Evolutionary conservation across 2,797 vertebrate genomes (phyloP).

Genomic region (Scarus forsteni): DNA sequence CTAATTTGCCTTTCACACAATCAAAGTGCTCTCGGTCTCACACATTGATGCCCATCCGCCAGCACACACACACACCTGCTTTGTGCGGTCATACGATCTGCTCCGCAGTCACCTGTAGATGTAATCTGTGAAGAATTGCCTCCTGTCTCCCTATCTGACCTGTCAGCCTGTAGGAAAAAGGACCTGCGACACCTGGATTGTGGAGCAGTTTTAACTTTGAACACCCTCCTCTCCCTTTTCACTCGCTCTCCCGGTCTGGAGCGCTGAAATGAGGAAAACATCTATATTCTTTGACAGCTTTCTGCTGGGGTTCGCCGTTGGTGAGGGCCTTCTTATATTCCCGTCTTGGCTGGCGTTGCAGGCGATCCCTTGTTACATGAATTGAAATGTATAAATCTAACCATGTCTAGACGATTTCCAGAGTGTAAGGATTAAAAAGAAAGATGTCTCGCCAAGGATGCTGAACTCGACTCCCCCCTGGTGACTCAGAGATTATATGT

Average conservation of each 20-base stretch:
- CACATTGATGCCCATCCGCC: slow-evolving; percentile 19
- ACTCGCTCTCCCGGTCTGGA: not conserved
- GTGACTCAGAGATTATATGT: slow-evolving; percentile 86
- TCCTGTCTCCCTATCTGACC: slow-evolving; percentile 74
- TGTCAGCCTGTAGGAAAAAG: slow-evolving; percentile 62
- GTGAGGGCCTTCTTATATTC: slow-evolving; percentile 89
- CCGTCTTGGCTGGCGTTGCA: slow-evolving; percentile 90
- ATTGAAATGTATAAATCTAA: slow-evolving; percentile 95
- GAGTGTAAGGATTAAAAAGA: slow-evolving; percentile 83
- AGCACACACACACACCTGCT: slow-evolving; percentile 67
- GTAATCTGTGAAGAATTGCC: slow-evolving; percentile 78
- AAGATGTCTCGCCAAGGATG: slow-evolving; percentile 88
- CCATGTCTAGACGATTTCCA: slow-evolving; percentile 94
- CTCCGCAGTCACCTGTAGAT: slow-evolving; percentile 81
- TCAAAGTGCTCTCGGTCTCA: not conserved
- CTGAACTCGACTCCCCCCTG: slow-evolving; percentile 88
- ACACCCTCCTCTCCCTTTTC: slow-evolving; percentile 23
- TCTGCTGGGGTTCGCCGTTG: slow-evolving; percentile 49
- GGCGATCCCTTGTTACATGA: slow-evolving; percentile 93
- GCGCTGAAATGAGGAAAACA: slow-evolving; percentile 69
- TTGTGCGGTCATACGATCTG: slow-evolving; percentile 63
- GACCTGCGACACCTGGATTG: slow-evolving; percentile 71
- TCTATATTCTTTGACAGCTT: slow-evolving; percentile 58
- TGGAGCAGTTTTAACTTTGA: slow-evolving; percentile 51
- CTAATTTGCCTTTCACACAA: too few relatives aligned